Evolutionary conservation across 2,113 vertebrate genomes (phyloP), one percentile per base, ranked within the genome.

Genomic region (Loxodonta africana): DNA sequence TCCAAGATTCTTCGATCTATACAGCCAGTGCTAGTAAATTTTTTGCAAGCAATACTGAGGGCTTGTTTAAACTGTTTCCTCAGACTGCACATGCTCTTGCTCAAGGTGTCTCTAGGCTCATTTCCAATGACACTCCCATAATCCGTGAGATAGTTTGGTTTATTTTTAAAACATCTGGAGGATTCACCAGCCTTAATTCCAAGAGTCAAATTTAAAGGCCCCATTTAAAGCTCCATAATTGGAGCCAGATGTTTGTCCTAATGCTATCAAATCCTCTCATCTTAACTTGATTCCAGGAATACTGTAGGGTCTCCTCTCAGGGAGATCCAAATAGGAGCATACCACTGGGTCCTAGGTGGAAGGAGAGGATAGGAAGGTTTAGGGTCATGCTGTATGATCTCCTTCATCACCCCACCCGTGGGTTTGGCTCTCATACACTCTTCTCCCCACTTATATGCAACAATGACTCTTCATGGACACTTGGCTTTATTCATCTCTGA

Each of bases 181-280:
- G 81, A 90, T 73, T 85, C n/a, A 80, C 85, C 62, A 60, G n/a
- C 53, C 37, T 74, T 77, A 87, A 95, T 87, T 87, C 33, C 26
- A 48, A 85, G 33, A 28, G 37, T 90, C 30, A 82, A 53, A 93
- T 87, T n/a, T 76, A 80, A 92, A 95, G 37, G 6, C 46, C 62
- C 4, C 33, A n/a, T 89, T 76, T 93, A 82, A 67, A 93, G 25
- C 48, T 93, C 26, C 60, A 71, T 78, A 87, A 94, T 46, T 78
- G 57, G 62, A 91, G n/a, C 48, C 60, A 88, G 33, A 71, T 93
- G 48, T 90, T 90, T 95, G 67, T 90, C 88, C 77, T 83, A 83
- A 63, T 33, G 8, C 7, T 60, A 83, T 63, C 77, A 78, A 44
- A 91, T 53, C 60, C 17, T 93, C 21, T 77, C 26, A 74, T 78